phyloP scores from a whole-genome alignment of 1,140 invertebrate genomes.

The Penaeus japonicus region DNA sequence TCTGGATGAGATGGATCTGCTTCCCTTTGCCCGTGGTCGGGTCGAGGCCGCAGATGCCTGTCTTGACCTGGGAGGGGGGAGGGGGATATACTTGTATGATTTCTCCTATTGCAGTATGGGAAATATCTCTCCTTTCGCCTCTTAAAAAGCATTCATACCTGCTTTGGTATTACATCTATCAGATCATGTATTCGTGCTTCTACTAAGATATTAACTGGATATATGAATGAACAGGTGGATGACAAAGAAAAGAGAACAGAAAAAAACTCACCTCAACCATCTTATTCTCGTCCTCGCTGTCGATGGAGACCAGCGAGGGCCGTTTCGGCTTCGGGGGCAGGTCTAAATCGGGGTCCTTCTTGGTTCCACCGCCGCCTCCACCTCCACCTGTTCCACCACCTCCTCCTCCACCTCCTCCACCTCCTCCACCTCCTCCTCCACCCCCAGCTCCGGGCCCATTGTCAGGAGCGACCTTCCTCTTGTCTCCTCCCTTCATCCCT shows the following conservation, averaged over 20 bases:
- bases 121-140: too few relatives aligned
- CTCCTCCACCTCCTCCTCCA: neutral
- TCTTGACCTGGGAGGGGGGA: slow-evolving; percentile 34
- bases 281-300: slow-evolving; percentile 54
- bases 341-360: slow-evolving; percentile 33
- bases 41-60: slow-evolving; percentile 41
- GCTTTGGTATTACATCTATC: too few relatives aligned
- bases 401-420: neutral
- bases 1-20: slow-evolving; percentile 49
- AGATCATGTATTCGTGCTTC: too few relatives aligned
- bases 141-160: too few relatives aligned
- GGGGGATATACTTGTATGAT: too few relatives aligned
- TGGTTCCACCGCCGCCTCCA: slow-evolving; percentile 2
- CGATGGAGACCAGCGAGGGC: slow-evolving; percentile 48
- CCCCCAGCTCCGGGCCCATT: neutral
- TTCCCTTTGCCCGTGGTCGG: slow-evolving; percentile 48
- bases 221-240: too few relatives aligned
- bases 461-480: slow-evolving; percentile 39
- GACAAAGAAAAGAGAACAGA: too few relatives aligned
- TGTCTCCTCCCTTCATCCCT: slow-evolving; percentile 22
- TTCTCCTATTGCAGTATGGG: too few relatives aligned
- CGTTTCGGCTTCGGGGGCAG: slow-evolving; percentile 41
- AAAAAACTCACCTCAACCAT: slow-evolving; percentile 49
- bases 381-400: slow-evolving; percentile 4
- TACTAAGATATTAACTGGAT: too few relatives aligned